Evolutionary conservation across 2,797 vertebrate species (phyloP), one percentile per base, ranked within the genome.

Genomic region (Craterocephalus amniculus): DNA sequence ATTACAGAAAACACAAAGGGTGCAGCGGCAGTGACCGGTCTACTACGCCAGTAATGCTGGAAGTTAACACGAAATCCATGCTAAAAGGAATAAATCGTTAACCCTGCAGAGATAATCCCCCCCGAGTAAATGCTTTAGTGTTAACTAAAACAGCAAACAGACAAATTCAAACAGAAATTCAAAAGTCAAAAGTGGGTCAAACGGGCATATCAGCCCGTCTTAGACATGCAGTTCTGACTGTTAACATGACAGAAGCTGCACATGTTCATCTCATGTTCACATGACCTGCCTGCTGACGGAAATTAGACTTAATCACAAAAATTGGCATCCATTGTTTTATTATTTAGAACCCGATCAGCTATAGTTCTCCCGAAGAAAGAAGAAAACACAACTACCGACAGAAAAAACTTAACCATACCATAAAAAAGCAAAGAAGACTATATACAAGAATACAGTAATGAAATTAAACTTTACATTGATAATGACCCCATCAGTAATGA

Each of bases 1-100:
- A 51, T 67, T 27, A 67, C 29, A 83, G 63, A 78, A 76, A 76
- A 77, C 57, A 56, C 27, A 61, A 52, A 18, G 29, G 51, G 32
- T 20, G 22, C 32, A 59, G 70, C 69, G 66, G 55, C 73, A 32
- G 13, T 10, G n/a, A 54, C 4, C 65, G 61, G 55, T 45, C 59
- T 72, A 57, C 63, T 72, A 49, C 67, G 32, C 48, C 18, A 48
- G 43, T 57, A 56, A 57, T 34, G 6, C 22, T 36, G 56, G 2
- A 60, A 40, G 32, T 61, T 34, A 78, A 57, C 31, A 48, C 31
- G 16, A 72, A 40, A 13, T 43, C 9, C 2, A 2, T n/a, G 11
- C 22, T 60, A 49, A 65, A 65, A 58, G 31, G 6, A 16, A 45
- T 22, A 57, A 20, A 22, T 54, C 12, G 3, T 34, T 26, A 35